These are phyloP conservation scores for Capreolus pygargus DNA, from an alignment of 2,113 vertebrate genomes.

Conservation along the genomic window DNA sequence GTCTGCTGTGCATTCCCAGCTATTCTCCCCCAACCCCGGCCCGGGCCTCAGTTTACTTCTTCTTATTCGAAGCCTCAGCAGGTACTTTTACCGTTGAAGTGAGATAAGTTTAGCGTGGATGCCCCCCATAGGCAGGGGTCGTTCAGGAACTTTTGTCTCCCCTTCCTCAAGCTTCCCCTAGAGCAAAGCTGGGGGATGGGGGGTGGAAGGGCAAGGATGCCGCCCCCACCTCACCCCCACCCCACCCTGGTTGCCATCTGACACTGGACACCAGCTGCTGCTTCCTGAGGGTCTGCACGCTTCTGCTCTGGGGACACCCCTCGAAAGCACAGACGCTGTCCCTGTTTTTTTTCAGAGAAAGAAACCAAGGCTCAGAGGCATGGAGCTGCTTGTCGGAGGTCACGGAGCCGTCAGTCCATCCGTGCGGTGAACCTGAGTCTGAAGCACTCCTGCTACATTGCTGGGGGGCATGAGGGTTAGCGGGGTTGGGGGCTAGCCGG, in stretches of 20 bases:
- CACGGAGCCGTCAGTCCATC: neutral
- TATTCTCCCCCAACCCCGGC: neutral
- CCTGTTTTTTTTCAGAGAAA: neutral
- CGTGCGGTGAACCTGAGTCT: rapidly evolving
- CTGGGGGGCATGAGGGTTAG: neutral
- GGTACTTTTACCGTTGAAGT: neutral
- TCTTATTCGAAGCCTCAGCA: neutral
- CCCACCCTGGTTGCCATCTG: neutral
- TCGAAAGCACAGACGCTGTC: rapidly evolving
- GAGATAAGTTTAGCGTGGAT: neutral
- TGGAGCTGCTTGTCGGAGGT: neutral
- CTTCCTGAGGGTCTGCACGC: too few relatives aligned
- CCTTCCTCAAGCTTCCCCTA: neutral
- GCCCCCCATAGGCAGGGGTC: neutral
- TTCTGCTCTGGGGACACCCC: neutral
- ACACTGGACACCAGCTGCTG: neutral
- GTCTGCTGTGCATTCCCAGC: neutral
- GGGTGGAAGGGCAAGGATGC: rapidly evolving
- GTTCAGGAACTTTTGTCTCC: neutral
- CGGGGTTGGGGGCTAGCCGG: neutral
- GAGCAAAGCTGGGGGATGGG: neutral
- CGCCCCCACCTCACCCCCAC: neutral
- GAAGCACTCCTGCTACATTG: neutral
- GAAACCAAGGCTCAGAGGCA: neutral
- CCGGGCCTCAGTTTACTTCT: neutral